Evolutionary conservation across 2,113 vertebrate genomes (phyloP).

Genomic region (Malurus cyaneus): DNA sequence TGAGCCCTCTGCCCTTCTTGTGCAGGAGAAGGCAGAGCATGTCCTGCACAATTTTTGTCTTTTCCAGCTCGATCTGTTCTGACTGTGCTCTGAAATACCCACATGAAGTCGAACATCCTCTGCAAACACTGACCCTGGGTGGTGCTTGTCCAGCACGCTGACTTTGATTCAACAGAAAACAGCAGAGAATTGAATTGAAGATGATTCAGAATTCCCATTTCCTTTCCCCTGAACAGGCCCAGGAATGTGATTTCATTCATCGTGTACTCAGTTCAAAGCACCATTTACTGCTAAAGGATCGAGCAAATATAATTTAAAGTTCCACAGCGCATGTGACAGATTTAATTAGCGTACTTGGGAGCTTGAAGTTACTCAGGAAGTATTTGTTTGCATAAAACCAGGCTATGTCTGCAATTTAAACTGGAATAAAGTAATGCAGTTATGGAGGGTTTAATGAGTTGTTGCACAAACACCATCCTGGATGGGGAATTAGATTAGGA

Average conservation of each 20-base stretch:
- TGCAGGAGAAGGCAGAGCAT: rapidly evolving
- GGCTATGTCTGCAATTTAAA: slow-evolving; percentile 36
- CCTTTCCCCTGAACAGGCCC: neutral
- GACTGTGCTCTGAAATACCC: rapidly evolving
- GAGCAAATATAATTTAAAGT: slow-evolving; percentile 48
- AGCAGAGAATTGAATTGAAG: neutral
- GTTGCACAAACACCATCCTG: neutral
- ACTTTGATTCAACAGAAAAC: neutral
- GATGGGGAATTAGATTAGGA: slow-evolving; percentile 8
- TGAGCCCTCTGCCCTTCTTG: neutral
- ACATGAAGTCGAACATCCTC: neutral
- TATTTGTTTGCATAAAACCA: slow-evolving; percentile 56
- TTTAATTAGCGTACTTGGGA: slow-evolving; percentile 48
- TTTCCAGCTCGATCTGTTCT: rapidly evolving
- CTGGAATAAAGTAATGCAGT: neutral
- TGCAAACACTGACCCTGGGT: neutral
- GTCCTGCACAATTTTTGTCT: neutral
- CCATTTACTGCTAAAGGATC: slow-evolving; percentile 13
- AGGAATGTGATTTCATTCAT: neutral
- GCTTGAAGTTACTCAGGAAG: slow-evolving; percentile 44
- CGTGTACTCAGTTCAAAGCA: neutral
- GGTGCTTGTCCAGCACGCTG: neutral
- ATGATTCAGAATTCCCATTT: neutral
- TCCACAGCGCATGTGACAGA: slow-evolving; percentile 36
- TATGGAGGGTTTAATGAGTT: slow-evolving; percentile 47